Evolutionary conservation across 1,140 invertebrate genomes (phyloP).

Genomic region (Arctopsyche grandis): DNA sequence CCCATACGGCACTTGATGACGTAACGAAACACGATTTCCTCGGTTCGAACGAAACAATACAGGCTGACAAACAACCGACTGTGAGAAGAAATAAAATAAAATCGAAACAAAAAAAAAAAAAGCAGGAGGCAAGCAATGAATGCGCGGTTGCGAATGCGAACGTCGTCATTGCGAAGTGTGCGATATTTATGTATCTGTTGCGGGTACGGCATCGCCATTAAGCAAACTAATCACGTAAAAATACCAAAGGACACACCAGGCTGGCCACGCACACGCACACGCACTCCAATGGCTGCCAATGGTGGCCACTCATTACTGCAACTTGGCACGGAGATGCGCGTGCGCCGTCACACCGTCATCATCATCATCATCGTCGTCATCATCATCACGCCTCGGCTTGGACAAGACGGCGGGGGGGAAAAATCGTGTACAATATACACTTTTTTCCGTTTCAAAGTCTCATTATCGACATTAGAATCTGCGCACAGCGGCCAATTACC

Average conservation of each 20-base stretch:
- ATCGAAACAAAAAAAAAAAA: no score
- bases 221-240: slow-evolving; percentile 51
- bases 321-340: not conserved
- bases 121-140: no score
- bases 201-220: slow-evolving; percentile 28
- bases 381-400: slow-evolving; percentile 30
- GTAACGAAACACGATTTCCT: not conserved
- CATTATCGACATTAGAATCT: no score
- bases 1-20: not conserved
- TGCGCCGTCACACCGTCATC: not conserved
- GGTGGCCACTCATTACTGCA: not conserved
- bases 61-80: slow-evolving; percentile 3
- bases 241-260: slow-evolving; percentile 42
- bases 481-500: no score
- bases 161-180: slow-evolving; percentile 12
- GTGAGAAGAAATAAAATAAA: not conserved
- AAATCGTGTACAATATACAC: no score
- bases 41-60: not conserved
- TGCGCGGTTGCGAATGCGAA: not conserved
- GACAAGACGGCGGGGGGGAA: not conserved
- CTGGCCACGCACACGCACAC: slow-evolving; percentile 1
- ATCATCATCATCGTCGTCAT: no score
- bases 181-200: slow-evolving; percentile 42
- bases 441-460: no score
- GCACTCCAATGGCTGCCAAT: not conserved